Evolutionary conservation across 2,797 vertebrate genomes (phyloP), one percentile per base, ranked within the genome.

Genomic region (Hozukius guyotensis): DNA sequence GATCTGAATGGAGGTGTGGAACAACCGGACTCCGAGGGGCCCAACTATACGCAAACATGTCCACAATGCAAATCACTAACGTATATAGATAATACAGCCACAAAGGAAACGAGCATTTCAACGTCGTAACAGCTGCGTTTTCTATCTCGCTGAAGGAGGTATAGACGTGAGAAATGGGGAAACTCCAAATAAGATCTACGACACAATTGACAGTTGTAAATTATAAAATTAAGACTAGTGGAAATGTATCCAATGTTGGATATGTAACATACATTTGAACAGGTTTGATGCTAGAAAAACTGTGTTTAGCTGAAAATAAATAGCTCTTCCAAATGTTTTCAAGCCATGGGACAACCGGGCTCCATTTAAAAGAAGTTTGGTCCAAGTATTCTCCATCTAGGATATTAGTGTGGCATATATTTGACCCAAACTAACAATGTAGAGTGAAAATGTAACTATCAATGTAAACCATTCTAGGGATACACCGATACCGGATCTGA

Each of bases 11-110:
- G 70, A 9, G 12, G 6, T 13, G 25, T 38, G 32, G 12, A 8
- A 8, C 46, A 56, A 27, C 63, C 6, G n/a, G 42, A 20, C 57
- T 59, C 49, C 22, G n/a, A 62, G 32, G 18, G 55, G 9, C 5
- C 42, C 61, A 62, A 61, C 56, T 59, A 52, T 42, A 72, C 5
- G 8, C 31, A 77, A 76, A 76, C 27, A 56, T n/a, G n/a, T 9
- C 53, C 5, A 82, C 42, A 38, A 71, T 81, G 80, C 60, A 80
- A 78, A 75, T 82, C 72, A 75, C 34, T 3, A 10, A 8, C 20
- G 20, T 59, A 8, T 31, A 72, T 18, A 46, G 53, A 81, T 20
- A 42, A 72, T 70, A 27, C 69, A 66, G 55, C 24, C 62, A 66
- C 38, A 42, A 18, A 57, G 42, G 38, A 69, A 70, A 67, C 32